These are phyloP conservation scores for Microtus californicus DNA, from an alignment of 2,797 vertebrate species.

Conservation along the genomic window DNA sequence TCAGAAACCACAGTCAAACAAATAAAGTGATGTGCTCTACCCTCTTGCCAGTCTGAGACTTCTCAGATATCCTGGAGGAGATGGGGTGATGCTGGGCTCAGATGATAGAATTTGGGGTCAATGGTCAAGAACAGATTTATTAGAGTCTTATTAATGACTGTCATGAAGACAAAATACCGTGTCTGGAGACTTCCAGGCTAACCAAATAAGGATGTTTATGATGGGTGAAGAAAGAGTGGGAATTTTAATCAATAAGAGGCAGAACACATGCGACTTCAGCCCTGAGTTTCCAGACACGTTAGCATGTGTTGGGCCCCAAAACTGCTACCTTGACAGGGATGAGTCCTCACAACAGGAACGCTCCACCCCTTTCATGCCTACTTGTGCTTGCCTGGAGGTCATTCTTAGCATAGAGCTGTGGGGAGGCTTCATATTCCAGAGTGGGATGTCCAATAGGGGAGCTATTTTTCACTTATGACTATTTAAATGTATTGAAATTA, in stretches of 20 bases:
- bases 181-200: conserved; percentile 41
- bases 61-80: conserved; percentile 6
- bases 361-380: not conserved
- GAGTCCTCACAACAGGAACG: not conserved
- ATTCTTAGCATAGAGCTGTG: conserved; percentile 7
- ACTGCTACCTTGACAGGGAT: not conserved
- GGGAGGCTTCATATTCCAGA: not conserved
- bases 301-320: not conserved
- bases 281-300: not conserved
- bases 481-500: not conserved
- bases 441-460: not conserved
- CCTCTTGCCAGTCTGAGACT: not conserved
- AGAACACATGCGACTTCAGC: not conserved
- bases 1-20: not conserved
- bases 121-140: conserved; percentile 6
- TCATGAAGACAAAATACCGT: not conserved
- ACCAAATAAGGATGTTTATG: not conserved
- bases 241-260: conserved; percentile 39
- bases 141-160: conserved; percentile 38
- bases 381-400: not conserved
- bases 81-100: not conserved
- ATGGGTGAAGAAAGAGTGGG: not conserved
- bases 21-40: not conserved
- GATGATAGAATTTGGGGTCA: not conserved
- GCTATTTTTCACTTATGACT: not conserved